Evolutionary conservation across 2,113 vertebrate genomes (phyloP).

Genomic region (Onychostruthus taczanowskii): DNA sequence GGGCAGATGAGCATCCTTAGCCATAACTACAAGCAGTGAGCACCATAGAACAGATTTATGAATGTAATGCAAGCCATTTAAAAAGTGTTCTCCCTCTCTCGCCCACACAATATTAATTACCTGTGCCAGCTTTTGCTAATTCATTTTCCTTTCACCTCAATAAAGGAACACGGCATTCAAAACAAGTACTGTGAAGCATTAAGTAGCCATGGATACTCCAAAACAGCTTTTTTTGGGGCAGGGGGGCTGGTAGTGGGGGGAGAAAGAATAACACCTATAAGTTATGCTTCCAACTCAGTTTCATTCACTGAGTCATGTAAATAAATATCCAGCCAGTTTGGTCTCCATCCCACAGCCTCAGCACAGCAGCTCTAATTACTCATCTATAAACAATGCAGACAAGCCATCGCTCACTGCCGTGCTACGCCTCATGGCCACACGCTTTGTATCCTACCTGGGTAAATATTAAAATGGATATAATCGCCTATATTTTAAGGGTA

Average conservation of each 20-base stretch:
- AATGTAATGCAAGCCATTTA: conserved; percentile 17
- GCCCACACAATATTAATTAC: conserved; percentile 59
- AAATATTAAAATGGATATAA: conserved; percentile 53
- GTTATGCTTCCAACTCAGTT: conserved; percentile 60
- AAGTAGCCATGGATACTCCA: conserved; percentile 3
- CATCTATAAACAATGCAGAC: conserved; percentile 59
- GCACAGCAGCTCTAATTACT: conserved; percentile 42
- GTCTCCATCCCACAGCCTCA: conserved; percentile 28
- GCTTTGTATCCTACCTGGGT: conserved; percentile 47
- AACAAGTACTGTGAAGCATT: neutral
- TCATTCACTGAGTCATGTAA: conserved; percentile 57
- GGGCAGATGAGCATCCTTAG: neutral
- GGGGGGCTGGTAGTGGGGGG: neutral
- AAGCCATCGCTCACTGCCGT: conserved; percentile 33
- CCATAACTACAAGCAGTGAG: conserved; percentile 12
- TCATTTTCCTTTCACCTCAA: conserved; percentile 38
- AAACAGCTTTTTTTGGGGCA: conserved; percentile 16
- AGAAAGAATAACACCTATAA: conserved; percentile 63
- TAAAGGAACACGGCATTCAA: conserved; percentile 15
- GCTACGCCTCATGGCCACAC: neutral
- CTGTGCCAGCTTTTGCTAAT: neutral
- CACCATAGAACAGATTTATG: conserved; percentile 8
- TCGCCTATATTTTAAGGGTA: conserved; percentile 12
- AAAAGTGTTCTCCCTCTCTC: conserved; percentile 26
- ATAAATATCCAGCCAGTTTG: conserved; percentile 65